Base-by-base conservation (phyloP, 2,888 invertebrate species). In the Athalia circularis region DNA sequence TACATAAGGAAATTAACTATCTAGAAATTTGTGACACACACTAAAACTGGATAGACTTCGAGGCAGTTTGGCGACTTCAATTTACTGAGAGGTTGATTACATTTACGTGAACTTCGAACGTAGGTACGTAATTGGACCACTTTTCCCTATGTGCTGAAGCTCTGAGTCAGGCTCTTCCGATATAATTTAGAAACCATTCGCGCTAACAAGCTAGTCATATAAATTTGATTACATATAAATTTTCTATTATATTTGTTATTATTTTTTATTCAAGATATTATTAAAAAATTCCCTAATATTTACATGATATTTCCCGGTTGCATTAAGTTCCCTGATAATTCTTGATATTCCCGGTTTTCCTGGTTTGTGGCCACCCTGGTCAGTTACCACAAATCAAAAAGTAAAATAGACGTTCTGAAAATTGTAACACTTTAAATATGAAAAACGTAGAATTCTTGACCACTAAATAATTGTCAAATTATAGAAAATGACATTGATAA, bases 1-100 rank as follows among this genome's bases (percentile, higher is more conserved):
- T 72, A 72, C 72, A 9, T 59, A 45, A 72, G 57, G 57, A 13
- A 72, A 59, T 72, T 57, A 59, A 57, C 52, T 13, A 72, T 59
- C 47, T 47, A 57, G 47, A 8, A 57, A 59, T 47, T n/a, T 59
- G 29, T 59, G 59, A 5, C 1, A 47, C 2, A 7, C 4, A 59
- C 9, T 70, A 72, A 72, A 68, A 45, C 59, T 59, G 13, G 13
- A 59, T 8, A 59, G 7, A 72, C 47, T 13, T 13, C 8, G 47
- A 72, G 15, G 47, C 59, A 59, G n/a, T 47, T 72, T n/a, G 59
- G 43, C 43, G 13, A 57, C 4, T 15, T 72, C 59, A 59, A 57
- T 48, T 70, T 57, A 59, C 57, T 57, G 4, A 45, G 52, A 70
- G n/a, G 29, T 9, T 13, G 45, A 47, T 47, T 57, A 47, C 8